A percentile compares a stretch with the other conserved stretches of the same genome.
Evolutionary conservation across 2,888 invertebrate species (phyloP).

Genomic region (Marronus borbonicus): DNA sequence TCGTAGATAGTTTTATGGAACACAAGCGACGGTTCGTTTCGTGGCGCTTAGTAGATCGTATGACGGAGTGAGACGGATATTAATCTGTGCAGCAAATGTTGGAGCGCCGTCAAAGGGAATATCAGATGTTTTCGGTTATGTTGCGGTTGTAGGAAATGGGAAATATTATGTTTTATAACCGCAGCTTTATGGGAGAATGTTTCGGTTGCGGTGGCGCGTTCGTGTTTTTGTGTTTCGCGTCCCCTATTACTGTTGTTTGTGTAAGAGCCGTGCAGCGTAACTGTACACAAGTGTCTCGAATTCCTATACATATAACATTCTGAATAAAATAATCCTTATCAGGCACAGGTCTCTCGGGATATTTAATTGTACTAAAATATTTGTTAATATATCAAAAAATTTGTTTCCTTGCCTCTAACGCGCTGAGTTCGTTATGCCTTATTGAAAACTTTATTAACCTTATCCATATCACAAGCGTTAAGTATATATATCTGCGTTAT

Average conservation of each 20-base stretch:
- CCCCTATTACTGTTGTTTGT: slow-evolving; percentile 46
- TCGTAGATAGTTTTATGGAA: slow-evolving; percentile 22
- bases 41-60: slow-evolving; percentile 32
- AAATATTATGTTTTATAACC: slow-evolving; percentile 54
- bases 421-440: too few species aligned
- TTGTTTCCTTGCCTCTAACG: too few species aligned
- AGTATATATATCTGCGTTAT: too few species aligned
- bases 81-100: slow-evolving; percentile 48
- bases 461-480: too few species aligned
- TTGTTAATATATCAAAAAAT: too few species aligned
- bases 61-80: slow-evolving; percentile 34
- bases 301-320: not conserved
- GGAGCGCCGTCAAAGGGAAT: slow-evolving; percentile 49
- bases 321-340: too few species aligned
- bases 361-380: too few species aligned
- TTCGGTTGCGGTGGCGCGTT: slow-evolving; percentile 48
- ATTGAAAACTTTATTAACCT: too few species aligned
- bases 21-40: slow-evolving; percentile 2
- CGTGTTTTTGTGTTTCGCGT: slow-evolving; percentile 39
- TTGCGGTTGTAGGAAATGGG: slow-evolving; percentile 57
- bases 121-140: slow-evolving; percentile 58
- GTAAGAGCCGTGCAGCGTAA: slow-evolving; percentile 2
- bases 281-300: slow-evolving; percentile 12
- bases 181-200: slow-evolving; percentile 55
- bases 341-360: too few species aligned